These are phyloP conservation scores for Orchesellides sinensis DNA, from an alignment of 2,888 invertebrate genomes.

Conservation along the genomic window DNA sequence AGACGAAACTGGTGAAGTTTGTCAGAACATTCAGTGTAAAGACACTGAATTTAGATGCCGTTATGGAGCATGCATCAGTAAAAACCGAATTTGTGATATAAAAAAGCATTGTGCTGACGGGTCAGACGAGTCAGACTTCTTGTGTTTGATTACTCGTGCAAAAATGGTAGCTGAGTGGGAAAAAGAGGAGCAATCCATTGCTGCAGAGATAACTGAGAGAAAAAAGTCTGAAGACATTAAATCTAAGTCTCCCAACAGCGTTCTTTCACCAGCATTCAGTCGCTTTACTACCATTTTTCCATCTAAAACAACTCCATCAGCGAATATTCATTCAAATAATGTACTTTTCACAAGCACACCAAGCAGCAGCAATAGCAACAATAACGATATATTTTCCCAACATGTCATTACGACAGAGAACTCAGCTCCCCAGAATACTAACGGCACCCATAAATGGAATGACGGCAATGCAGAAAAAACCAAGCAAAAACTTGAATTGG, in stretches of 20 bases:
- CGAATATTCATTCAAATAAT: neutral
- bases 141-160: slow-evolving; percentile 73
- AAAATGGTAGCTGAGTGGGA: slow-evolving; percentile 68
- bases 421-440: neutral
- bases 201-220: slow-evolving; percentile 7
- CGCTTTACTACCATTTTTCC: slow-evolving; percentile 14
- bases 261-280: slow-evolving; percentile 26
- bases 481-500: neutral
- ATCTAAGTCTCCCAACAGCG: slow-evolving; percentile 27
- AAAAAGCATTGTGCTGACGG: slow-evolving; percentile 73
- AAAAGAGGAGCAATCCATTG: slow-evolving; percentile 40
- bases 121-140: slow-evolving; percentile 70
- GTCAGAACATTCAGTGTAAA: slow-evolving; percentile 67
- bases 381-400: neutral
- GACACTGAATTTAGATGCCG: slow-evolving; percentile 69
- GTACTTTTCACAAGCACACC: neutral
- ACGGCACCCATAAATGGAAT: neutral
- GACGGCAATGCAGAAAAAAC: slow-evolving; percentile 9
- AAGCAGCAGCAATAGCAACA: neutral
- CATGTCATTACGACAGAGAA: neutral
- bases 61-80: slow-evolving; percentile 67
- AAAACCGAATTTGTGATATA: slow-evolving; percentile 61
- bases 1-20: slow-evolving; percentile 71
- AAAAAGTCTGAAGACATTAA: neutral
- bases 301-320: neutral